phyloP scores from a whole-genome alignment of 2,888 invertebrate species.

The Acronicta alni region DNA sequence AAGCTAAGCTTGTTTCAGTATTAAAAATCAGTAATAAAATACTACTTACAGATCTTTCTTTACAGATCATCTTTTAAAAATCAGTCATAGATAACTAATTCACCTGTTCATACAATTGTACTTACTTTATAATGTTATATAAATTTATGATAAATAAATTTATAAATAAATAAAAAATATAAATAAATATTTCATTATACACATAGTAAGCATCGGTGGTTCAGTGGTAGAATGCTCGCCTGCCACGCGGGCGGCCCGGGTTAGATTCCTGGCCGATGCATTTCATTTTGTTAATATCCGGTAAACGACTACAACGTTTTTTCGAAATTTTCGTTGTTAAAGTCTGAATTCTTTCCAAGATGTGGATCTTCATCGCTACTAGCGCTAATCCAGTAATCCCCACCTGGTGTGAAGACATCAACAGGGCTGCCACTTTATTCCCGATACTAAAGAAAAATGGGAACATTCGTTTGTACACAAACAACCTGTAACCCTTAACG shows the following conservation, averaged over 20 bases:
- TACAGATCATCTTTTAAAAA: too few relatives aligned
- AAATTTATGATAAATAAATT: too few relatives aligned
- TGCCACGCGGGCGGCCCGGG: constrained; percentile 85
- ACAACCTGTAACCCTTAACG: too few relatives aligned
- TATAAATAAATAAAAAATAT: constrained; percentile 6
- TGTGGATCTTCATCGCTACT: constrained; percentile 38
- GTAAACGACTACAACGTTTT: too few relatives aligned
- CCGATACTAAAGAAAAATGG: constrained; percentile 12
- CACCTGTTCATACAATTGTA: constrained; percentile 3
- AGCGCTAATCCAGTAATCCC: constrained; percentile 40
- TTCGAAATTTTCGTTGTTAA: not conserved
- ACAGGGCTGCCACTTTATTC: constrained; percentile 24
- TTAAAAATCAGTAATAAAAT: constrained; percentile 35
- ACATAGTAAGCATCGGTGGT: constrained; percentile 80
- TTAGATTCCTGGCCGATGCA: constrained; percentile 84
- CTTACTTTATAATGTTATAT: constrained; percentile 2
- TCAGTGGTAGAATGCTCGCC: constrained; percentile 89
- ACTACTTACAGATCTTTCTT: too few relatives aligned
- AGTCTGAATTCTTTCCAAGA: constrained; percentile 27
- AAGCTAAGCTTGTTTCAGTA: constrained; percentile 25
- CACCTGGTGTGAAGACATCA: constrained; percentile 36
- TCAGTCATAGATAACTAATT: too few relatives aligned
- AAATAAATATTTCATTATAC: accelerated
- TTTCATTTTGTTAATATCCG: too few relatives aligned
- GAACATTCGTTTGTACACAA: too few relatives aligned